Conservation (phyloP, 1,140 invertebrate genomes). For the Thrips palmi region DNA sequence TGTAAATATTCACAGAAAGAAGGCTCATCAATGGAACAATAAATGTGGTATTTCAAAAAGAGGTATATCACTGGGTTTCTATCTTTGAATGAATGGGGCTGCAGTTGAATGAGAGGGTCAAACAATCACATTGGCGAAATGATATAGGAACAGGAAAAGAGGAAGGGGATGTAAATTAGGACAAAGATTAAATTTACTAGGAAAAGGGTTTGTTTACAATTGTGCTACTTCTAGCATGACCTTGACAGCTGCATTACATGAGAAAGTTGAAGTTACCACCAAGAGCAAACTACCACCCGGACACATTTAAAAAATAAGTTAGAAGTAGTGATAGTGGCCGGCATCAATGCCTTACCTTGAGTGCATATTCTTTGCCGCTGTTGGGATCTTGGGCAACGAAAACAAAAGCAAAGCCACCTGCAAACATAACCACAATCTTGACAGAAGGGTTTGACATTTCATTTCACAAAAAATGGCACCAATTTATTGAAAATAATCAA, state of each 20-base stretch:
- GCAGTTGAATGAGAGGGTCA: too few relatives aligned
- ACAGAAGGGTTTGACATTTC: background rate
- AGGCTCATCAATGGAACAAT: slow-evolving; percentile 10
- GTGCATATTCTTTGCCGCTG: slow-evolving; percentile 74
- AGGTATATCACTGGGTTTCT: too few relatives aligned
- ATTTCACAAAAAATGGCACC: background rate
- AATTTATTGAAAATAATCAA: too few relatives aligned
- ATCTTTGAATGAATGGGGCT: too few relatives aligned
- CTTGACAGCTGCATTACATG: slow-evolving; percentile 3
- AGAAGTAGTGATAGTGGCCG: too few relatives aligned
- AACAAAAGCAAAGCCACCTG: slow-evolving; percentile 89
- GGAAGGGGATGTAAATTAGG: too few relatives aligned
- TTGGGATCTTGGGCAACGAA: slow-evolving; percentile 79
- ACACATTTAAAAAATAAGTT: background rate
- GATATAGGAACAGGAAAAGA: too few relatives aligned
- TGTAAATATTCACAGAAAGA: slow-evolving; percentile 20
- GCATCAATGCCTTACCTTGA: slow-evolving; percentile 48
- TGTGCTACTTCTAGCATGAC: slow-evolving; percentile 2
- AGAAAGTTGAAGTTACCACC: slow-evolving; percentile 4
- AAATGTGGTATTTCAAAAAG: too few relatives aligned
- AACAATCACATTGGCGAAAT: too few relatives aligned
- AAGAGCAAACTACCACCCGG: slow-evolving; percentile 7
- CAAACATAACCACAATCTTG: slow-evolving; percentile 23
- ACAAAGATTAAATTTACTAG: too few relatives aligned
- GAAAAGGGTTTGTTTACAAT: too few relatives aligned